Base-by-base conservation (phyloP, 2,888 invertebrate genomes). In the Mechanitis mazaeus region DNA sequence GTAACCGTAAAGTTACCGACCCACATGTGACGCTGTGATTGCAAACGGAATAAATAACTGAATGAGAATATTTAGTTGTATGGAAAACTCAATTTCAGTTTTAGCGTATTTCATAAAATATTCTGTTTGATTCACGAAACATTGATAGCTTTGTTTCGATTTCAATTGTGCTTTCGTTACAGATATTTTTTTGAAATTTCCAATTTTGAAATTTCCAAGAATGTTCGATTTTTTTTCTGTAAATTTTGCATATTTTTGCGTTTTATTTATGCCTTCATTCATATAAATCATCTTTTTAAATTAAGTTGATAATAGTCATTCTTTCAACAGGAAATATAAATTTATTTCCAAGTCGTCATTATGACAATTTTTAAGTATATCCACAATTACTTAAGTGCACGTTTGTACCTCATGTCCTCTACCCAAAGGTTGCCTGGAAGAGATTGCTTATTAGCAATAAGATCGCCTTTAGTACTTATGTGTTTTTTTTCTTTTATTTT, bases 21-120 rank as follows among this genome's bases (percentile, higher is more conserved):
- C 67, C 67, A 68, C 67, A 66, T 67, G 66, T 71, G 70, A 68
- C 71, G 67, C 61, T 53, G 68, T 71, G 71, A 71, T 71, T 71
- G 69, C 69, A 65, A 68, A 68, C 69, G 62, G 71, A 71, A 70
- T 70, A 71, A 69, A 69, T 71, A 67, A 64, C 54, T 38, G 60
- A 63, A 69, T 63, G 64, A 64, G 65, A 66, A 66, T 66, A 66
- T 66, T 66, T 66, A 66, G 66, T 61, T 66, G 66, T 58, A 61
- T 28, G 66, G 65, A 53, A 46, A 56, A 58, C 59, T 55, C 61
- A 54, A 63, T 63, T 63, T 63, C 59, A 63, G 56, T 63, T 59
- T 63, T 63, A 59, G 47, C 59, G 59, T 59, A 54, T 42, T 55
- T 63, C 58, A 58, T 55, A 57, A 53, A 63, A 38, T 58, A 63